These are phyloP conservation scores for Cladopsammia gracilis DNA, from an alignment of 64 coral and sea anemone species.

Conservation along the genomic window DNA sequence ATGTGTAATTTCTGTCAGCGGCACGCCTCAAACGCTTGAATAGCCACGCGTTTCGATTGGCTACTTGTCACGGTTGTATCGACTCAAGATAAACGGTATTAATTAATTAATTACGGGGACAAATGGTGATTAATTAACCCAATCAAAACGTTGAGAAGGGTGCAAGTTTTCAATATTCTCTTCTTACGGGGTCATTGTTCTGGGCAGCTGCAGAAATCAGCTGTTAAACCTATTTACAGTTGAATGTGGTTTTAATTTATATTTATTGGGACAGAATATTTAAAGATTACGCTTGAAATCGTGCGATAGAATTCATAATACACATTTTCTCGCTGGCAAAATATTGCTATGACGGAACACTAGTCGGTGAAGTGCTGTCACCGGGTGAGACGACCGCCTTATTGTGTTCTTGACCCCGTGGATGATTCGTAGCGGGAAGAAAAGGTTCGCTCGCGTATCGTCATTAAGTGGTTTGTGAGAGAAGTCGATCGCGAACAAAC, in stretches of 20 bases:
- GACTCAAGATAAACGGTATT: slow-evolving; percentile 97
- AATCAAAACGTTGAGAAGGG: slow-evolving; percentile 96
- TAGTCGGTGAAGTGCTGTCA: slow-evolving; percentile 52
- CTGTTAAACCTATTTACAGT: slow-evolving; percentile 88
- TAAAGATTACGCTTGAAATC: slow-evolving; percentile 75
- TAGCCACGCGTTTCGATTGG: slow-evolving; percentile 62
- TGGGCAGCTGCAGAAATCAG: slow-evolving; percentile 85
- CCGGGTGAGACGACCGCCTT: slow-evolving; percentile 43
- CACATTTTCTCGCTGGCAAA: slow-evolving; percentile 47
- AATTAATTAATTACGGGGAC: slow-evolving; percentile 99
- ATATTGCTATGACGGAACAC: slow-evolving; percentile 63
- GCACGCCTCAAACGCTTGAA: slow-evolving; percentile 65
- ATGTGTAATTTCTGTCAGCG: slow-evolving; percentile 84
- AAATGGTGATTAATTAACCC: slow-evolving; percentile 98
- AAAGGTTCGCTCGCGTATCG: slow-evolving; percentile 27
- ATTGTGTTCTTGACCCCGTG: slow-evolving; percentile 83
- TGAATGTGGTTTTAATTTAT: slow-evolving; percentile 91
- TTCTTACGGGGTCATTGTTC: slow-evolving; percentile 77
- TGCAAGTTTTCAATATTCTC: slow-evolving; percentile 90
- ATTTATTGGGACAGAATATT: slow-evolving; percentile 81
- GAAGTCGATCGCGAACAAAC: slow-evolving; percentile 21
- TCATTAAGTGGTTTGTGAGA: slow-evolving; percentile 26
- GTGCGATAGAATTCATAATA: slow-evolving; percentile 80
- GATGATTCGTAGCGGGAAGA: neutral
- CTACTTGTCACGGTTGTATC: slow-evolving; percentile 75